These are phyloP conservation scores for Hepsetus odoe DNA, from an alignment of 2,113 vertebrate genomes.

Conservation along the genomic window DNA sequence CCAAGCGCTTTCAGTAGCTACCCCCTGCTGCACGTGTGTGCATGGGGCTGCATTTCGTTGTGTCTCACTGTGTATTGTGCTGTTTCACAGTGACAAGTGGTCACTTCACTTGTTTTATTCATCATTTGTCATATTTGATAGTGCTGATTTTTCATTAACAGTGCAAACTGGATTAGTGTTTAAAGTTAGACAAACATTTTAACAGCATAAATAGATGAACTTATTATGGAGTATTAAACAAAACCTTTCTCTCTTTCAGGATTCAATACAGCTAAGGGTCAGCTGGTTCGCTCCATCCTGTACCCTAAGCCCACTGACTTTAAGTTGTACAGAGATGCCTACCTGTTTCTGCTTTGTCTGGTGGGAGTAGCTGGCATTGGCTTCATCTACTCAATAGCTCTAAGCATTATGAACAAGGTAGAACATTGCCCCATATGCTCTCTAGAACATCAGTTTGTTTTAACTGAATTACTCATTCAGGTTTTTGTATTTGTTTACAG, in stretches of 20 bases:
- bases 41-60: too few species aligned
- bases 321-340: conserved; percentile 96
- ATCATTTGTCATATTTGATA: too few species aligned
- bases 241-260: conserved; percentile 71
- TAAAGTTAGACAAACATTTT: too few species aligned
- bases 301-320: conserved; percentile 98
- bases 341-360: conserved; percentile 92
- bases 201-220: too few species aligned
- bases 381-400: conserved; percentile 90
- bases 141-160: not conserved
- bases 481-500: not conserved
- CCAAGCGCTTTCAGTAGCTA: too few species aligned
- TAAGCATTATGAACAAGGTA: conserved; percentile 82
- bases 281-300: conserved; percentile 94
- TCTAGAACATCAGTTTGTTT: not conserved
- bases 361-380: conserved; percentile 91
- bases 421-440: not conserved
- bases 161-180: too few species aligned
- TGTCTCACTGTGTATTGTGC: too few species aligned
- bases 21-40: too few species aligned
- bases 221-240: too few species aligned
- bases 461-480: not conserved
- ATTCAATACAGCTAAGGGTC: conserved; percentile 96
- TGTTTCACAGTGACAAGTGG: too few species aligned
- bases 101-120: too few species aligned